Conservation (phyloP, 2,797 vertebrate species). For the Hoplostethus mediterraneus region DNA sequence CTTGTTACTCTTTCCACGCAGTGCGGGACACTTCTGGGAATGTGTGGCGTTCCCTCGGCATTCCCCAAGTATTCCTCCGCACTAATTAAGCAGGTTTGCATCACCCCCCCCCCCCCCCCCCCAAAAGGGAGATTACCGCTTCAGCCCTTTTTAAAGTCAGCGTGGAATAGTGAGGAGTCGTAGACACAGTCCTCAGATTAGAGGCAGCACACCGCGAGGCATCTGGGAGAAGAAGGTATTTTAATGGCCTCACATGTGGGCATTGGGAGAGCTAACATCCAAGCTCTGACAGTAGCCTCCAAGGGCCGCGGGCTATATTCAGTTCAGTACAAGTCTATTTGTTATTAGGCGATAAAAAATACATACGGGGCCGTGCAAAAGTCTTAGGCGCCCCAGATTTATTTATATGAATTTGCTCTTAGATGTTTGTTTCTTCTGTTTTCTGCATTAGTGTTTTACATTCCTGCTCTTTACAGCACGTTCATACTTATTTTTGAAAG, state of each 20-base stretch:
- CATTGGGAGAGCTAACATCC: neutral
- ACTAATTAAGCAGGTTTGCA: constrained; percentile 57
- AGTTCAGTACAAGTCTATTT: too few relatives aligned
- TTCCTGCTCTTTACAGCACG: too few relatives aligned
- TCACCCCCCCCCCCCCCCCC: constrained; percentile 38
- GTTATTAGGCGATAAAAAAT: too few relatives aligned
- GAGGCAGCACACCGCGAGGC: neutral
- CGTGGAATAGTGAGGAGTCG: constrained; percentile 7
- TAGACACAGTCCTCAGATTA: neutral
- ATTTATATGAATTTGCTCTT: too few relatives aligned
- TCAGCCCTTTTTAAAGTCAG: constrained; percentile 18
- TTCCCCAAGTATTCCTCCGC: constrained; percentile 42
- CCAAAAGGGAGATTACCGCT: constrained; percentile 9
- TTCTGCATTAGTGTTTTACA: too few relatives aligned
- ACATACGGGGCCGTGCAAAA: too few relatives aligned
- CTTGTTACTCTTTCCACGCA: constrained; percentile 33
- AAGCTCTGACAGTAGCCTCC: neutral
- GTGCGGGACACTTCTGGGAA: constrained; percentile 35
- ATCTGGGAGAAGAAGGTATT: neutral
- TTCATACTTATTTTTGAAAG: too few relatives aligned
- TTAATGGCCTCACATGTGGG: neutral
- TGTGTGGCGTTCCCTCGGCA: constrained; percentile 8
- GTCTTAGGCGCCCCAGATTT: too few relatives aligned
- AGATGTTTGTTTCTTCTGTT: too few relatives aligned
- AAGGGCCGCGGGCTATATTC: neutral